Percentiles rank a stretch among this genome's conserved stretches.
Conservation (phyloP, 2,797 vertebrate species). For the Bryconaethiops microstoma region DNA sequence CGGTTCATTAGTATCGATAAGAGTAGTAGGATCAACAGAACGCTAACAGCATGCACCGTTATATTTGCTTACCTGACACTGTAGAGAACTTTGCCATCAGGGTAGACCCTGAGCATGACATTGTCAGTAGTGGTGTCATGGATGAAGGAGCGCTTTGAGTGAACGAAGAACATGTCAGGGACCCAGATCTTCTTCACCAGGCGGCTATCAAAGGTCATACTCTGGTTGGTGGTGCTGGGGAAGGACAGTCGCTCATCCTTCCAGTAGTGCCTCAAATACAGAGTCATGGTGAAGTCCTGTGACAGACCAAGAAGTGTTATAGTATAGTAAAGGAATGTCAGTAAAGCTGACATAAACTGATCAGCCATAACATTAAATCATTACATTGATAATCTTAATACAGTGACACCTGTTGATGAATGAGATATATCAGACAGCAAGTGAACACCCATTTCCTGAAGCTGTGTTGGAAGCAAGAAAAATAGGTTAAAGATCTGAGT, state of each 20-base stretch:
- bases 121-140: constrained; percentile 94
- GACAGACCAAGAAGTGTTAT: neutral
- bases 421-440: too few species aligned
- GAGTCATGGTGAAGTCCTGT: constrained; percentile 94
- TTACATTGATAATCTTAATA: too few species aligned
- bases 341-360: too few species aligned
- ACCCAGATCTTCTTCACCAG: constrained; percentile 96
- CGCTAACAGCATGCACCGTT: neutral
- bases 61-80: constrained; percentile 63
- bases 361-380: too few species aligned
- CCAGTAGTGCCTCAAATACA: constrained; percentile 94
- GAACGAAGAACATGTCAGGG: constrained; percentile 93
- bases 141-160: constrained; percentile 92
- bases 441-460: too few species aligned
- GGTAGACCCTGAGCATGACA: constrained; percentile 90
- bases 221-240: constrained; percentile 89
- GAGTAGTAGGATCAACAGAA: neutral
- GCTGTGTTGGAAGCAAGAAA: too few species aligned
- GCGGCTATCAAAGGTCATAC: constrained; percentile 92
- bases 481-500: too few species aligned
- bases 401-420: too few species aligned
- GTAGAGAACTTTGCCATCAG: constrained; percentile 91
- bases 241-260: constrained; percentile 89
- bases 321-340: neutral
- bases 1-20: too few species aligned